A percentile compares a stretch with the other conserved stretches of the same genome.
These are phyloP conservation scores for Aleiodes alternator DNA, from an alignment of 2,888 invertebrate species.

Conservation along the genomic window DNA sequence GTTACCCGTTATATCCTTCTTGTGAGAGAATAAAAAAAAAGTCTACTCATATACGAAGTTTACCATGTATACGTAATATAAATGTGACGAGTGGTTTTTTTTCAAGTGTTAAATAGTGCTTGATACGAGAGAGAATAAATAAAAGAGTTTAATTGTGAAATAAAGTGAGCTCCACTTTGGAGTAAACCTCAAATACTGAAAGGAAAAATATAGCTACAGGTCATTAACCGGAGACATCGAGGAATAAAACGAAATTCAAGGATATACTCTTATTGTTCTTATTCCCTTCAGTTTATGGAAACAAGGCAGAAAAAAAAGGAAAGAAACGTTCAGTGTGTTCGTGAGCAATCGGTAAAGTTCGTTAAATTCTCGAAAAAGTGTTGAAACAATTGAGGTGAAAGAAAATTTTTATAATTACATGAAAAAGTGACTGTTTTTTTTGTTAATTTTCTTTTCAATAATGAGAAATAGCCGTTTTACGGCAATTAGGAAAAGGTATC, in stretches of 20 bases:
- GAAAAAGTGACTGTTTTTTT: neutral
- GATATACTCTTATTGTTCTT: constrained; percentile 22
- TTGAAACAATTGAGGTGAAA: neutral
- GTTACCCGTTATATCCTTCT: constrained; percentile 33
- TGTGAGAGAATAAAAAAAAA: constrained; percentile 27
- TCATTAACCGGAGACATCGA: constrained; percentile 7
- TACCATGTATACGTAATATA: constrained; percentile 23
- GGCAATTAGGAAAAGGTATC: constrained; percentile 3
- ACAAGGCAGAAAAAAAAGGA: no score
- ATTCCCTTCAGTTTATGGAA: neutral
- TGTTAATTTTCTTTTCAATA: neutral
- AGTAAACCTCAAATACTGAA: constrained; percentile 1
- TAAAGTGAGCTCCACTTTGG: constrained; percentile 15
- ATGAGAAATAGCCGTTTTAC: constrained; percentile 13
- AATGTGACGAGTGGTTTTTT: constrained; percentile 25
- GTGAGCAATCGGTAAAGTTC: no score
- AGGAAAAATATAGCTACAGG: neutral
- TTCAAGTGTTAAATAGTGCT: constrained; percentile 18
- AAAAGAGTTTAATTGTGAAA: constrained; percentile 25
- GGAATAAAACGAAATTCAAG: neutral
- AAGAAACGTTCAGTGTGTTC: no score
- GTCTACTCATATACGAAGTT: constrained; percentile 25
- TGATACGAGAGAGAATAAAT: neutral
- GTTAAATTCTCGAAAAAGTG: constrained; percentile 1
- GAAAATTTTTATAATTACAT: neutral